Evolutionary conservation across 2,797 vertebrate genomes (phyloP).

Genomic region (Staurois parvus): DNA sequence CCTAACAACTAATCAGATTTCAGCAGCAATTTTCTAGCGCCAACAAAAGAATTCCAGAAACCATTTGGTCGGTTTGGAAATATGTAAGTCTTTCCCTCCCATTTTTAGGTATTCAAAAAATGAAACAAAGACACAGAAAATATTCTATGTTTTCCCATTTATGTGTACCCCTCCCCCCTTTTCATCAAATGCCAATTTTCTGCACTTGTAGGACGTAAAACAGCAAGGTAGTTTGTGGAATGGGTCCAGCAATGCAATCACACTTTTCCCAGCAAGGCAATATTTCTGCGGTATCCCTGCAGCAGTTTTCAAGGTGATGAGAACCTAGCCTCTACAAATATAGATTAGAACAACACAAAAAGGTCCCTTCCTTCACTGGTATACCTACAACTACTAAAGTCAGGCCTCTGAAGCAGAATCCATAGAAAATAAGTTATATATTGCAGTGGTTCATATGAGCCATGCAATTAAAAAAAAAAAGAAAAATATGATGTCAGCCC

Average conservation of each 20-base stretch:
- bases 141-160: too few relatives aligned
- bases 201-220: neutral
- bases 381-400: neutral
- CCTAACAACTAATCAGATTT: too few relatives aligned
- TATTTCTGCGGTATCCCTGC: neutral
- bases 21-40: too few relatives aligned
- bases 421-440: neutral
- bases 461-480: too few relatives aligned
- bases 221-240: neutral
- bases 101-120: too few relatives aligned
- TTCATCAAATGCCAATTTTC: slow-evolving; percentile 1
- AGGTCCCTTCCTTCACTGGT: too few relatives aligned
- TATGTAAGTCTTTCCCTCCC: too few relatives aligned
- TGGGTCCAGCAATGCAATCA: slow-evolving; percentile 2
- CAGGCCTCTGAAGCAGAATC: neutral
- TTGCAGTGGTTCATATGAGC: too few relatives aligned
- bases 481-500: too few relatives aligned
- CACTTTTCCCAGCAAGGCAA: slow-evolving; percentile 1
- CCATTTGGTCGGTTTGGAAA: too few relatives aligned
- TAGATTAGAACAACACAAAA: neutral
- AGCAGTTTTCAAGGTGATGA: slow-evolving; percentile 1
- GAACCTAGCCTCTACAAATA: neutral
- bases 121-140: too few relatives aligned
- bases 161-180: neutral
- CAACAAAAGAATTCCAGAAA: too few relatives aligned